Evolutionary conservation across 2,888 invertebrate genomes (phyloP), one percentile per base, ranked within the genome.

Genomic region (Clitarchus hookeri): DNA sequence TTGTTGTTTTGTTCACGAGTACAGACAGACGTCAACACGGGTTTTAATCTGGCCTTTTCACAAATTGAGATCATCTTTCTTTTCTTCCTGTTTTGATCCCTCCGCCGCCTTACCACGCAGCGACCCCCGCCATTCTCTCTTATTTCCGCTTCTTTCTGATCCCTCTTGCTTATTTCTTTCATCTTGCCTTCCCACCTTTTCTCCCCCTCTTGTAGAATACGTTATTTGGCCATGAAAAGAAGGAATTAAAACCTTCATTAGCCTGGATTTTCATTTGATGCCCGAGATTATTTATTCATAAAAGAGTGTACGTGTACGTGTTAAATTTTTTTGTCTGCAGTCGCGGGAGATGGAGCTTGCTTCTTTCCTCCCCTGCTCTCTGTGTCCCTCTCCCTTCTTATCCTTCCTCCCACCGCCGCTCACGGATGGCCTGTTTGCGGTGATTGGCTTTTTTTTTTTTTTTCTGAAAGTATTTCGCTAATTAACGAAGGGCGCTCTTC

Each of bases 281-380:
- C 82, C 36, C 82, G 36, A 82, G 82, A 82, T 82, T 82, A 82
- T 82, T 82, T 82, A 82, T 82, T 82, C 44, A 82, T 26, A 82
- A 36, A 82, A 82, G 27, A 82, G 44, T 36, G 19, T 8, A 82
- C 82, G 82, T 82, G 27, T 23, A 44, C n/a, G n/a, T n/a, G n/a
- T 82, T 82, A 36, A 36, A 36, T 36, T 82, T 82, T 36, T 27
- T 36, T 82, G 44, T 26, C 44, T 82, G 27, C 27, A 82, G 65
- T 36, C 36, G 82, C 23, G n/a, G 79, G 12, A 79, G 25, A 79
- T 79, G 27, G 23, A 4, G 13, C 79, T 79, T 25, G 79, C 48
- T 48, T 11, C 48, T 48, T 48, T 16, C 16, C 16, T 48, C 48
- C 8, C 6, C 36, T 36, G 4, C 36, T 48, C 2, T 8, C 6